Base-by-base conservation (phyloP, 2,888 invertebrate genomes). In the Shargacucullia verbasci region DNA sequence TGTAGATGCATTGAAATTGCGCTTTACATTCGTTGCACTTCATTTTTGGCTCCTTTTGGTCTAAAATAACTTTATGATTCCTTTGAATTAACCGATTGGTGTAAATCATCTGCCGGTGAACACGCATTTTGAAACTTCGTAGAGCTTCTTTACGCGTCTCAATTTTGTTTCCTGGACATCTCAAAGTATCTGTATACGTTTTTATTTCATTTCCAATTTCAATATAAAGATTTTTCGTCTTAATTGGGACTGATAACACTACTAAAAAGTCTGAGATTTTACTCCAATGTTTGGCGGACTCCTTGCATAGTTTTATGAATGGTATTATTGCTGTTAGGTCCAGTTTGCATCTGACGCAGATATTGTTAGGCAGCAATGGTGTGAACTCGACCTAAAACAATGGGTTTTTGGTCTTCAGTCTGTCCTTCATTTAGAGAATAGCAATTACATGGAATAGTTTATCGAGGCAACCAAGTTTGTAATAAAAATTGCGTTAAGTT, bases 341-440 rank as follows among this genome's bases (percentile, higher is more conserved):
- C 3, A 60, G 47, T 14, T 61, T 50, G 72, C 89, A 89, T 39
- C 29, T 33, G n/a, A 37, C 39, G 79, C 89, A 89, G 56, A 83
- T 38, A 53, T 70, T 76, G 41, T 76, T 68, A 33, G 89, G 89
- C 76, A 88, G 81, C 59, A 48, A 14, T 20, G 75, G 12, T 25
- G 79, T 43, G 8, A 33, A 25, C 80, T 85, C 86, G 79, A 89
- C 79, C 89, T 89, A 89, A 63, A 89, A 89, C 87, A 88, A 89
- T 63, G 70, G 66, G 53, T 57, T 70, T 45, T 47, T 63, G 55
- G 60, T 70, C 55, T 75, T 63, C 46, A 68, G 52, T 62, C 20
- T 29, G 33, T 44, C 41, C n/a, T 62, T 43, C 25, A 39, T 45
- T 6, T 34, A 34, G 29, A 56, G 41, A 27, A 47, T 35, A 27